These are phyloP conservation scores for Polypedilum vanderplanki DNA, from an alignment of 1,140 invertebrate species.

Conservation along the genomic window DNA sequence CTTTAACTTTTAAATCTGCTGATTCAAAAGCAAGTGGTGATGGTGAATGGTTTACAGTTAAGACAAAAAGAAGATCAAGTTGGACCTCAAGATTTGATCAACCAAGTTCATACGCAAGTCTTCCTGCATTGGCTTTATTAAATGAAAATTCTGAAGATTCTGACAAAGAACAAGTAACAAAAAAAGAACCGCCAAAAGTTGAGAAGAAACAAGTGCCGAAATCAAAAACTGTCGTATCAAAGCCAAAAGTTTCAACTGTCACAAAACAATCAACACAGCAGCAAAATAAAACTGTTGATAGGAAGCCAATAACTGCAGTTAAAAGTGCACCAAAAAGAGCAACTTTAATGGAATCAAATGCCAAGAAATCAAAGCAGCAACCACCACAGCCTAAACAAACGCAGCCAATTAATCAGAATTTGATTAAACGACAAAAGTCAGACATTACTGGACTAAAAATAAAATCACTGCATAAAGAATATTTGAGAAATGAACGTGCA, in stretches of 20 bases:
- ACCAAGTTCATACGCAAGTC: conserved; percentile 57
- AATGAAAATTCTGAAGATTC: conserved; percentile 43
- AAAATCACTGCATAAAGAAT: conserved; percentile 43
- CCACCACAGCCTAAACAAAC: conserved; percentile 12
- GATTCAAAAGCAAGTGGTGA: conserved; percentile 43
- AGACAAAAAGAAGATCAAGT: conserved; percentile 50
- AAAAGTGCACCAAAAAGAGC: conserved; percentile 32
- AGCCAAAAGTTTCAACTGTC: conserved; percentile 41
- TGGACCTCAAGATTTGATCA: conserved; percentile 57
- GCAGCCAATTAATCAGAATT: conserved; percentile 31
- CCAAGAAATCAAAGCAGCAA: conserved; percentile 10
- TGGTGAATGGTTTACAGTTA: conserved; percentile 60
- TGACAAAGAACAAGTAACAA: conserved; percentile 31
- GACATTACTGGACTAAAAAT: conserved; percentile 53
- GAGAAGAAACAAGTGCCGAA: background rate
- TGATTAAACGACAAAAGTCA: conserved; percentile 52
- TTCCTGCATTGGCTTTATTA: conserved; percentile 51
- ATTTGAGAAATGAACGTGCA: conserved; percentile 38
- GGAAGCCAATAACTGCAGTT: conserved; percentile 36
- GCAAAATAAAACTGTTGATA: conserved; percentile 37
- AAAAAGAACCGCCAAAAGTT: conserved; percentile 14
- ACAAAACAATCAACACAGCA: conserved; percentile 47
- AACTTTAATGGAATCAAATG: background rate
- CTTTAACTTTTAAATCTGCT: background rate
- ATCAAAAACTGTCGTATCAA: conserved; percentile 24